These are phyloP conservation scores for Hydrocynus forskahlii DNA, from an alignment of 2,797 vertebrate species.

Conservation along the genomic window DNA sequence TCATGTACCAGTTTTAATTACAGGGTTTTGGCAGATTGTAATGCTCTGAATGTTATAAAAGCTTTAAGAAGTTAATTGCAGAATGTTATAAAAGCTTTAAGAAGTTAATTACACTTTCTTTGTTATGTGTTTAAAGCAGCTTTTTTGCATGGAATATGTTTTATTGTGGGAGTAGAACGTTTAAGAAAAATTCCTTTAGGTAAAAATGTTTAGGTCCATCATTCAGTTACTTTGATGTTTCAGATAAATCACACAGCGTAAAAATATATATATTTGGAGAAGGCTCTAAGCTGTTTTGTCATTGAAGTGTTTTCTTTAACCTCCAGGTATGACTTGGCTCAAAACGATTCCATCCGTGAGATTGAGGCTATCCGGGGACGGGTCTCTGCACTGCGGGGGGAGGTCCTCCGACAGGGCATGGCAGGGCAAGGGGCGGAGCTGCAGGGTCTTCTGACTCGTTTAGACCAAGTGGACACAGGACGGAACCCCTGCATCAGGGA, in stretches of 20 bases:
- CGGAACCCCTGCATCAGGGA: conserved; percentile 97
- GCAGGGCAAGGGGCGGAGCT: conserved; percentile 87
- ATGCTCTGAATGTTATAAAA: background rate
- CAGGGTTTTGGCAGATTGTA: conserved; percentile 10
- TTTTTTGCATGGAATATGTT: background rate
- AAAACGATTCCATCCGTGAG: conserved; percentile 93
- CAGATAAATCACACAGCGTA: background rate
- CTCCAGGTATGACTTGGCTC: conserved; percentile 87
- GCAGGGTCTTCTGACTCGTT: conserved; percentile 86
- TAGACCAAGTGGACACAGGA: conserved; percentile 92
- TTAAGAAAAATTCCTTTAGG: too few species aligned
- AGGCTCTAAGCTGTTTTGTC: background rate
- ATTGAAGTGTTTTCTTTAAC: background rate
- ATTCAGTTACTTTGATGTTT: background rate
- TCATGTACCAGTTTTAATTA: conserved; percentile 11
- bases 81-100: background rate
- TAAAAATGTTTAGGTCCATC: background rate
- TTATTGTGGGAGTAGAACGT: background rate
- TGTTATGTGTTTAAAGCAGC: background rate
- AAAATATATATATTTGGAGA: background rate
- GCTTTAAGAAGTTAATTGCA: background rate
- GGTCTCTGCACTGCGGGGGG: conserved; percentile 82
- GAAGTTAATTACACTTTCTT: background rate
- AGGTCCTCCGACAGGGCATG: conserved; percentile 82
- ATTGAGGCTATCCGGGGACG: conserved; percentile 90